Base-by-base conservation (phyloP, 2,888 invertebrate species). In the Siphlonurus alternatus region DNA sequence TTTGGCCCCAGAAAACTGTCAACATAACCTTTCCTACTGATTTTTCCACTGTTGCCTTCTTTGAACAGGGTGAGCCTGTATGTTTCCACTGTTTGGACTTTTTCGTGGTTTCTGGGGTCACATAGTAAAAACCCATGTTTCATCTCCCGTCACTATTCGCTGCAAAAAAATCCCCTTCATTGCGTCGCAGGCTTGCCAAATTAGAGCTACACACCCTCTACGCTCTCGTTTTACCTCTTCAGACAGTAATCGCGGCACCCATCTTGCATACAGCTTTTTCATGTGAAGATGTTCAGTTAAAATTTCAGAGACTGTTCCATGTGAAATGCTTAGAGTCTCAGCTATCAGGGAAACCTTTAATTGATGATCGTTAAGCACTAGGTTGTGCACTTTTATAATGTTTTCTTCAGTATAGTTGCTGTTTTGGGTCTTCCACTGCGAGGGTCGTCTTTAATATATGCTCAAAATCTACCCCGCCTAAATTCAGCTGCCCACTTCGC, bases 211-310 rank as follows among this genome's bases (percentile, higher is more conserved):
- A 38, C 15, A 38, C 38, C 38, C 38, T 38, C 7, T 15, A 69
- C 70, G 71, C 66, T 69, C 72, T 19, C 66, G 69, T 65, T 70
- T 70, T 67, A 71, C 68, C 65, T 70, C 69, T 66, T 68, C 67
- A 66, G 70, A 71, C 67, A 70, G 70, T 66, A 72, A 71, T 68
- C 69, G 72, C 67, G 72, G 71, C 70, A 73, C 70, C 71, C 71
- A 72, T 70, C 71, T 64, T 61, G 70, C 71, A 59, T 69, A 71
- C 60, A 73, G 67, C 69, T 73, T 72, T 69, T 64, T 71, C 70
- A 72, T 70, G 65, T 67, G 68, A 67, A 71, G 71, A 64, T 66
- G 64, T 67, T 71, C 69, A 66, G 70, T 67, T 59, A 71, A 38
- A 38, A 38, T 38, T 38, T 38, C 38, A 38, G 5, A 15, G 15